Base-by-base conservation (phyloP, 2,113 vertebrate genomes). In the Lycocorax pyrrhopterus region DNA sequence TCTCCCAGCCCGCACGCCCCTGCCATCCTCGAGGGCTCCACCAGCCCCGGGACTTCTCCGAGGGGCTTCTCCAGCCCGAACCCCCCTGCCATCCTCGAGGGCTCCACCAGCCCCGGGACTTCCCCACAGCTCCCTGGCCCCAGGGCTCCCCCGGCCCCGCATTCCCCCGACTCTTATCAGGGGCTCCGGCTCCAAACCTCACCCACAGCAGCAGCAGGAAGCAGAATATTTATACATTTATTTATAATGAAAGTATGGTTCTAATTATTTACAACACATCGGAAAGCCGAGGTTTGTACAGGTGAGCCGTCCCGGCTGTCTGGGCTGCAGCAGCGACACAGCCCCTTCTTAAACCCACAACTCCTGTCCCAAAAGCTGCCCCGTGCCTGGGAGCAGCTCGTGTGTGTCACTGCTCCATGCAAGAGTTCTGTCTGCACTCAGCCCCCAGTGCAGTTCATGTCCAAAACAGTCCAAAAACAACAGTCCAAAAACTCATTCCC, bases 231-330 rank as follows among this genome's bases (percentile, higher is more conserved):
- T 97, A 91, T 97, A 97, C 95, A 97, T 98, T 98, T 98, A 97
- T 98, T 98, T 97, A 98, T 97, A 97, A 95, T 95, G 97, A 97
- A 98, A 98, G 97, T 93, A 91, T 19, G 87, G 47, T 89, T 90
- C 95, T 91, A 75, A 89, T 80, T 98, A 98, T 98, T 98, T 98
- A 98, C 98, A 98, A 89, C 93, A 92, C 77, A 19, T 78, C 93
- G 87, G 96, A 97, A 97, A 96, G 95, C 44, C 15, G 69, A 90
- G 7, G 63, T 96, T 96, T 94, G 80, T 94, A 93, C 95, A 96
- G 84, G 78, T 46, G 93, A 97, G 94, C 69, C 95, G 75, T 79
- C 81, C 33, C 17, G 39, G 80, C 71, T 90, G 49, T 75, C 63
- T 68, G 37, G 85, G 47, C 95, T 77, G 95, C 97, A 76, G 95